Evolutionary conservation across 92 coral and sea anemone species (phyloP), one percentile per base, ranked within the genome.

Genomic region (Chrysogorgia sp.): DNA sequence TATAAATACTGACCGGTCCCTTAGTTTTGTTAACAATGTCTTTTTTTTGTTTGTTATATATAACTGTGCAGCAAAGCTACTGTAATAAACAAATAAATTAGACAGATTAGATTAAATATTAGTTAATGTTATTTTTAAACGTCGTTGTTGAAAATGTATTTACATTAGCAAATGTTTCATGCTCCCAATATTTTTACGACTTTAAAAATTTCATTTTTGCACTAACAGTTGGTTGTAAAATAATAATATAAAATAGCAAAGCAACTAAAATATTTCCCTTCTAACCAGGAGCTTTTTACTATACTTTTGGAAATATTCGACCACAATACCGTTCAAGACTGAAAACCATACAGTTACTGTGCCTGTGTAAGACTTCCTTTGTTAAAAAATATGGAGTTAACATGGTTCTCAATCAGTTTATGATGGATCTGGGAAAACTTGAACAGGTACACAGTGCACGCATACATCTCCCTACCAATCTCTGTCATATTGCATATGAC

Each of bases 331-430:
- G 70, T 25, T 63, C 70, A 29, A 31, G 43, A 63, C n/a, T 1
- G 37, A 63, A 63, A 34, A 43, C 70, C 29, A 56, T 63, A 9
- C 70, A 63, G 41, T 43, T 63, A n/a, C 45, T 63, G n/a, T 29
- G 70, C 20, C 33, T 63, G 33, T 34, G 70, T 34, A 63, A 63
- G 33, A 63, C 70, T 9, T 14, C 41, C 5, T 13, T 22, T 33
- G 23, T 64, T 2, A 64, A 64, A 47, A 64, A 64, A 26, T 64
- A 64, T 64, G 71, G 71, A 1, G 41, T 64, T 10, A 47, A 64
- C 28, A 47, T 14, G 22, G 71, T 64, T 1, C 71, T 64, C 19
- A 22, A 37, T 14, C 71, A 41, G 25, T 64, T 64, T 47, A 64
- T 64, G 24, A 15, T 48, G n/a, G 71, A 64, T 29, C 41, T 64